Percentiles rank a stretch among this genome's conserved stretches.
phyloP scores from a whole-genome alignment of 2,888 invertebrate species.

The Eilema sororculum region DNA sequence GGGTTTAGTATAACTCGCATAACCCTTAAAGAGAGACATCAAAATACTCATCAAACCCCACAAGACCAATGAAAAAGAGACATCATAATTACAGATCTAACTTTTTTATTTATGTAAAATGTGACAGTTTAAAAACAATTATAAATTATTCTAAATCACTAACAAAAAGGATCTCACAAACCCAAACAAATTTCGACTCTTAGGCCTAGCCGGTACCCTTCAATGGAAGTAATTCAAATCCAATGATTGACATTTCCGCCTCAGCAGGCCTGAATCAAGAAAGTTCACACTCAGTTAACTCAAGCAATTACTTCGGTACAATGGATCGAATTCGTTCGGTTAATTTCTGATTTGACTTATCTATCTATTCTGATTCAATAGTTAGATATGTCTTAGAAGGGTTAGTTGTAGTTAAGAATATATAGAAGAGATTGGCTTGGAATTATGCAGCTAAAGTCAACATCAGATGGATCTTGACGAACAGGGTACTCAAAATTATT shows the following conservation, averaged over 20 bases:
- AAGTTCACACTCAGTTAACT: slow-evolving; percentile 51
- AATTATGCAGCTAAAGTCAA: background rate
- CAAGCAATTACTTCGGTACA: slow-evolving; percentile 50
- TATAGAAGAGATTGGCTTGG: background rate
- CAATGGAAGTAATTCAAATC: slow-evolving; percentile 43
- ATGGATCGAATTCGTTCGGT: slow-evolving; percentile 39
- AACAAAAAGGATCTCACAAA: slow-evolving; percentile 18
- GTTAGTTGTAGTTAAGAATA: slow-evolving; percentile 27
- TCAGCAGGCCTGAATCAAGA: slow-evolving; percentile 41
- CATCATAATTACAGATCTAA: too few relatives aligned
- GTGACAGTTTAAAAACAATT: background rate
- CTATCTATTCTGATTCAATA: slow-evolving; percentile 45
- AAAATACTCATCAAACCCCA: too few relatives aligned
- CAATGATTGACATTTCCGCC: slow-evolving; percentile 55
- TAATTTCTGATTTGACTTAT: slow-evolving; percentile 51
- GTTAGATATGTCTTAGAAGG: slow-evolving; percentile 27
- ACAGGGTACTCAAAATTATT: too few relatives aligned
- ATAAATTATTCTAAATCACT: slow-evolving; percentile 14
- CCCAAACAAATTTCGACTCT: slow-evolving; percentile 33
- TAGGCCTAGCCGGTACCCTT: slow-evolving; percentile 28
- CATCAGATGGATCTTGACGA: too few relatives aligned
- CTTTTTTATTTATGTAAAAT: background rate
- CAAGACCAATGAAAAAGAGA: too few relatives aligned
- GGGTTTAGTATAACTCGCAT: too few relatives aligned
- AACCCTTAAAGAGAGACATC: too few relatives aligned